These are phyloP conservation scores for Cardinalis cardinalis DNA, from an alignment of 2,113 vertebrate species.

Conservation along the genomic window DNA sequence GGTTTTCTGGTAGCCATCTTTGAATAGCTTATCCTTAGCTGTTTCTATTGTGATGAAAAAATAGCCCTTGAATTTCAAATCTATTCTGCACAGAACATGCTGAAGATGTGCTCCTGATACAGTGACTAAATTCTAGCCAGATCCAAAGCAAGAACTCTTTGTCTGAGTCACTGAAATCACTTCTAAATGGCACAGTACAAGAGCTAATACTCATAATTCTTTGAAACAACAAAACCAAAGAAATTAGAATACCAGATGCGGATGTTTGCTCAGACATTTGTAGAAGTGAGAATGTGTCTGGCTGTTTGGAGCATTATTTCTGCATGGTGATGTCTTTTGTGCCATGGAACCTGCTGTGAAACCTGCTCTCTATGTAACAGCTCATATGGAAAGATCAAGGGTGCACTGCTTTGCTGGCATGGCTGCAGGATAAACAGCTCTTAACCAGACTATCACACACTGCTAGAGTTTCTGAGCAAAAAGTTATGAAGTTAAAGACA, in stretches of 20 bases:
- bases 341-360: constrained; percentile 68
- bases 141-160: neutral
- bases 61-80: neutral
- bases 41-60: neutral
- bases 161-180: neutral
- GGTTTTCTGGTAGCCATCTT: neutral
- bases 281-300: constrained; percentile 68
- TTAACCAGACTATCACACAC: constrained; percentile 29
- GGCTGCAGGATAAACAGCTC: constrained; percentile 57
- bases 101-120: neutral
- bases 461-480: constrained; percentile 12
- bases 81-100: neutral
- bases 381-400: constrained; percentile 73
- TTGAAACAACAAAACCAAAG: constrained; percentile 3
- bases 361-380: constrained; percentile 67
- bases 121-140: neutral
- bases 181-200: neutral
- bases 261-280: constrained; percentile 73
- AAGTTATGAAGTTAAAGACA: constrained; percentile 37
- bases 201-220: constrained; percentile 47
- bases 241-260: constrained; percentile 48
- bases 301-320: constrained; percentile 67
- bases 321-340: constrained; percentile 59
- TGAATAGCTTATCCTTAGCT: neutral
- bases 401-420: constrained; percentile 60